Evolutionary conservation across 2,888 invertebrate genomes (phyloP).

Genomic region (Eurois occulta): DNA sequence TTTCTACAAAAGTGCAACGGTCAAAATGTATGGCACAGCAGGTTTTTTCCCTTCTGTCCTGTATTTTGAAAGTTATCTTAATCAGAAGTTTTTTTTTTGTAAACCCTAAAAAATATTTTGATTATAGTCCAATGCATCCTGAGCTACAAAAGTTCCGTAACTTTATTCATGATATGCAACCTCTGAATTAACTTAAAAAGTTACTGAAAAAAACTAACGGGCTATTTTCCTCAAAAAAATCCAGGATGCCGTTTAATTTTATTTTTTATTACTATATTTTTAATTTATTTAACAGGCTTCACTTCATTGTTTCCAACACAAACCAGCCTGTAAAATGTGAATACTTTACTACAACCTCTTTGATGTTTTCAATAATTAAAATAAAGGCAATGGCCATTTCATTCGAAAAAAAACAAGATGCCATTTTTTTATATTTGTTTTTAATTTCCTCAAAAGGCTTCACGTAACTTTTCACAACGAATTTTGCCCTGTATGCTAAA

Average conservation of each 20-base stretch:
- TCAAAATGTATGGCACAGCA: background rate
- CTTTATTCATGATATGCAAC: background rate
- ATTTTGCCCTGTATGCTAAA: background rate
- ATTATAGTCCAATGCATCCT: background rate
- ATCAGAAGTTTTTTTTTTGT: background rate
- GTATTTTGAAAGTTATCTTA: background rate
- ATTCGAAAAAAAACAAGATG: background rate
- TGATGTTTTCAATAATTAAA: background rate
- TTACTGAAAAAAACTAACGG: background rate
- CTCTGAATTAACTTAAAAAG: background rate
- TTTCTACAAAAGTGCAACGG: background rate
- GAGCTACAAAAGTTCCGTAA: background rate
- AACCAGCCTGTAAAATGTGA: background rate
- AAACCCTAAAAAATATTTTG: no score
- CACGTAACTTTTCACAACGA: background rate
- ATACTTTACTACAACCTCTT: background rate
- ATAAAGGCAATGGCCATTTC: background rate
- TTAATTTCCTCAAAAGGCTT: background rate
- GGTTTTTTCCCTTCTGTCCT: no score
- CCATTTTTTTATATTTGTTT: background rate
- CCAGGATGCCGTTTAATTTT: background rate
- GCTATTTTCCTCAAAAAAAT: background rate
- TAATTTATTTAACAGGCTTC: background rate
- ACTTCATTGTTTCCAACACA: background rate
- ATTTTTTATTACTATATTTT: background rate